These are phyloP conservation scores for Pipa parva DNA, from an alignment of 2,113 vertebrate genomes.

Conservation along the genomic window DNA sequence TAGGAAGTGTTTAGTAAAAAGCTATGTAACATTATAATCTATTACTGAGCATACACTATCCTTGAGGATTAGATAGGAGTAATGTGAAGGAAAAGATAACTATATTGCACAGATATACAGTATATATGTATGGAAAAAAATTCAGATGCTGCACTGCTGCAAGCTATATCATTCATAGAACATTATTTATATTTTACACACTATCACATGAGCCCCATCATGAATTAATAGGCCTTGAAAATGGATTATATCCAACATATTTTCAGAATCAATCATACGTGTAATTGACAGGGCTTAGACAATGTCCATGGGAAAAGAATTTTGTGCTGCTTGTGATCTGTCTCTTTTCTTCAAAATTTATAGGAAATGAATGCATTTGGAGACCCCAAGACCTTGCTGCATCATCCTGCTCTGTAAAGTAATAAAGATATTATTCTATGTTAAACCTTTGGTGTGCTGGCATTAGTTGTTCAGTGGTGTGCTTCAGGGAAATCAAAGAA, in stretches of 20 bases:
- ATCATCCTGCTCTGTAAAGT: constrained; percentile 27
- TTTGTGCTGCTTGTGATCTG: background rate
- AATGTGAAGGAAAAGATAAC: background rate
- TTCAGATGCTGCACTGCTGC: background rate
- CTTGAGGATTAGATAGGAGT: background rate
- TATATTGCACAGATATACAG: background rate
- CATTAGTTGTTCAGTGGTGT: background rate
- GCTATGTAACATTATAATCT: too few species aligned
- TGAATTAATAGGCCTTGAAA: constrained; percentile 50
- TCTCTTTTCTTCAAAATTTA: constrained; percentile 19
- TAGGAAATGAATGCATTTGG: constrained; percentile 1
- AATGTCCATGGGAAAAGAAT: constrained; percentile 26
- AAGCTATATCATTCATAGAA: constrained; percentile 44
- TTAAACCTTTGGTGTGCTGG: background rate
- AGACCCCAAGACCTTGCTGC: constrained; percentile 16
- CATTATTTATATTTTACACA: constrained; percentile 41
- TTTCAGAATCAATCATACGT: constrained; percentile 43
- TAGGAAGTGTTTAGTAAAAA: too few species aligned
- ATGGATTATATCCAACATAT: constrained; percentile 39
- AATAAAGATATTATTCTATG: background rate
- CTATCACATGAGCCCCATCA: constrained; percentile 41
- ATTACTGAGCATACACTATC: background rate
- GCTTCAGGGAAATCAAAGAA: background rate
- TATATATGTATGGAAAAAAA: background rate
- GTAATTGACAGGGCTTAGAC: constrained; percentile 43